These are phyloP conservation scores for Candoia aspera DNA, from an alignment of 2,113 vertebrate genomes.

Conservation along the genomic window DNA sequence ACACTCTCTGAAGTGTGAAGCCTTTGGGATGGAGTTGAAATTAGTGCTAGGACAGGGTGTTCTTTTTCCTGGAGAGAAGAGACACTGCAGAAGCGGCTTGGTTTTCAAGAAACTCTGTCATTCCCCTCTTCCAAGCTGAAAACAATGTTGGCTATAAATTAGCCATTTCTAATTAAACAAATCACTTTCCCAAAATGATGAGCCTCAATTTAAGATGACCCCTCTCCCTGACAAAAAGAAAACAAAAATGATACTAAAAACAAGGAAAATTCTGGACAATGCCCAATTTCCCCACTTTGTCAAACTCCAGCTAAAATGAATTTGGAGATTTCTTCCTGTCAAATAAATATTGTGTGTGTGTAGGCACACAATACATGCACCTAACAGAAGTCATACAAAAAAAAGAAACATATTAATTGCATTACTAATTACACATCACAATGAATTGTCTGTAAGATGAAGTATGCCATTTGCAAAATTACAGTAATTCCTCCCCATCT, in stretches of 20 bases:
- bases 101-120: not conserved
- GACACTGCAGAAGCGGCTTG: not conserved
- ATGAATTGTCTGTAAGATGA: not conserved
- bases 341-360: not conserved
- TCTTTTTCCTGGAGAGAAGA: not conserved
- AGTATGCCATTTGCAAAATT: not conserved
- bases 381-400: not conserved
- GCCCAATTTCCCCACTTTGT: not conserved
- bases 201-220: not conserved
- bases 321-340: not conserved
- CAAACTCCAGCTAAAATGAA: not conserved
- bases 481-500: not conserved
- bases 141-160: not conserved
- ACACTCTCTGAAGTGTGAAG: not conserved
- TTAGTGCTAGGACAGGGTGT: not conserved
- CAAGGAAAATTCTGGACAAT: not conserved
- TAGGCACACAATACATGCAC: not conserved
- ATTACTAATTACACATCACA: not conserved
- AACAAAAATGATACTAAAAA: not conserved
- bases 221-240: not conserved
- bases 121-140: not conserved
- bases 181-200: not conserved
- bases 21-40: not conserved
- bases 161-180: not conserved
- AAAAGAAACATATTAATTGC: not conserved